Base-by-base conservation (phyloP, 2,113 vertebrate genomes). In the Diglossa brunneiventris region DNA sequence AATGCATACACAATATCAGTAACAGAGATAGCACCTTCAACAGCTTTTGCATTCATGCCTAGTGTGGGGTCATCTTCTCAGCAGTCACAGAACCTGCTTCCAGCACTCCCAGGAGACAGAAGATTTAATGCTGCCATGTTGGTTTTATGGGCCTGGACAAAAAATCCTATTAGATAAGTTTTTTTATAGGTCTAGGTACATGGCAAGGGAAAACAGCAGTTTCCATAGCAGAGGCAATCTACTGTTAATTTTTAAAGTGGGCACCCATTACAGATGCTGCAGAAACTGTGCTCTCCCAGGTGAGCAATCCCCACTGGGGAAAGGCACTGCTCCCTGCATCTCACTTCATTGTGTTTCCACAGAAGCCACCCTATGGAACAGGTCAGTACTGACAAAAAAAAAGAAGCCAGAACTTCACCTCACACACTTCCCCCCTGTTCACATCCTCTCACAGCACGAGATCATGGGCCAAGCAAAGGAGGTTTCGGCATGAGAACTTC, bases 281-380 rank as follows among this genome's bases (percentile, higher is more conserved):
- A 72, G 72, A 35, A 70, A 21, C 24, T 12, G 3, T 39, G 20
- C 10, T 80, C 3, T 69, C 33, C 75, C 22, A 58, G 49, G 37
- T 23, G 11, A 89, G 35, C 11, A 33, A 33, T 20, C 27, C n/a
- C 15, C 26, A 5, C 0, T 23, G 31, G 31, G 13, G 12, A 69
- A 76, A 37, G 46, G 15, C 20, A 7, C 35, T 27, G 17, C 12
- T 83, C 52, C 49, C 41, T 18, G 24, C 5, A 0, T 20, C n/a
- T 61, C 30, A 0, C 21, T 2, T 3, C 1, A 2, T 2, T 64
- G 22, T 1, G 0, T 26, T 81, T 42, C 53, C 28, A 13, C 6
- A 42, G 42, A 61, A 81, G 16, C 9, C 28, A 62, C 13, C 20
- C 42, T 18, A 3, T 3, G 18, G 15, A 26, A 78, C 12, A 31